Evolutionary conservation across 2,797 vertebrate genomes (phyloP), one percentile per base, ranked within the genome.

Genomic region (Muscicapa striata): DNA sequence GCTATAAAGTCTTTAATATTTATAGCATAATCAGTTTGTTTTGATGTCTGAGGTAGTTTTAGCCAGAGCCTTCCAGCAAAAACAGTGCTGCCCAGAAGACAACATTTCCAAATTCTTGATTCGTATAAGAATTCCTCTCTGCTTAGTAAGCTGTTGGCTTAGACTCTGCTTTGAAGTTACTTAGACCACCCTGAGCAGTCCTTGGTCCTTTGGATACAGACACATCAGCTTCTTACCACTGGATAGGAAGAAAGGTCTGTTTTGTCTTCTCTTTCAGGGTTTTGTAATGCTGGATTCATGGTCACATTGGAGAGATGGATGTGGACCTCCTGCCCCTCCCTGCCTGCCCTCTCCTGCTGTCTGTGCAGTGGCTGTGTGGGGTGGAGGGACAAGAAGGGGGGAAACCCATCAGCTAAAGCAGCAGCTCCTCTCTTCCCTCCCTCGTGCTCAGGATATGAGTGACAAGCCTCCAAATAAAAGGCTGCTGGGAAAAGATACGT

Each of bases 1-100:
- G 38, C 74, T 87, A 59, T 93, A 89, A 95, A 94, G 49, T 59
- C 57, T 61, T 93, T 89, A 73, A 90, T 63, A 72, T 94, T 94
- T 89, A 68, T 83, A 83, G 68, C 61, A 51, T 86, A 84, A 52
- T 80, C 49, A 54, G 40, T 63, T 58, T 59, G 22, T 68, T 96
- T 94, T 87, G 46, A 66, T 93, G 61, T 76, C 64, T 1, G 1
- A 87, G 89, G 74, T 72, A 57, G 38, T 55, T 91, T 90, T 78
- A 54, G 49, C 32, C 57, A 81, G 34, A 68, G 29, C 29, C 79
- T 88, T 93, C 80, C 74, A 61, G 58, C 78, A 87, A 78, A 89
- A 93, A 89, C 24, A 72, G 20, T 2, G 6, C 88, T 81, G 67
- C 61, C 1, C 76, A 52, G 51, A 89, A 57, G 67, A 64, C 38